phyloP scores from a whole-genome alignment of 2,888 invertebrate species.

The Cryptosula pallasiana region DNA sequence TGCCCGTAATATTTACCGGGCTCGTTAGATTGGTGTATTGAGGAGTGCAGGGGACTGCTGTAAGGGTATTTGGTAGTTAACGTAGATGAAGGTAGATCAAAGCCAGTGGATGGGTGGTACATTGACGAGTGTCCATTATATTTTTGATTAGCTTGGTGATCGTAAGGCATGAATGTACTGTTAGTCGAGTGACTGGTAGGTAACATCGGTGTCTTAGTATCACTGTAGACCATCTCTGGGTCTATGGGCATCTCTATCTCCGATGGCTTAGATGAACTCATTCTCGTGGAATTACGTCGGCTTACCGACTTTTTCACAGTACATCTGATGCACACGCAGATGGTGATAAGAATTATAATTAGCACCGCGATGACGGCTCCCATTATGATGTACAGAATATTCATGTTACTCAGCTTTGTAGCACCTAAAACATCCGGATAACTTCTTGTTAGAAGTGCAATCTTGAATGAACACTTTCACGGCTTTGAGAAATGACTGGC shows the following conservation, averaged over 20 bases:
- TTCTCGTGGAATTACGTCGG: not conserved
- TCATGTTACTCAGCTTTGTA: slow-evolving; percentile 14
- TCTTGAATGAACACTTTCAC: too few species aligned
- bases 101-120: not conserved
- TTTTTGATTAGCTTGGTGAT: not conserved
- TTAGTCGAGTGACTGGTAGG: not conserved
- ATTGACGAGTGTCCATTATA: not conserved
- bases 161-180: slow-evolving; percentile 7
- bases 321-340: slow-evolving; percentile 28
- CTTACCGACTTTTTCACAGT: not conserved
- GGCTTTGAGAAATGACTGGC: too few species aligned
- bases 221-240: not conserved
- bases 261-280: not conserved
- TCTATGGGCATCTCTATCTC: not conserved
- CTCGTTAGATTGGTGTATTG: not conserved
- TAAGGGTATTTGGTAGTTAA: slow-evolving; percentile 10
- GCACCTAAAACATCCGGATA: slow-evolving; percentile 12
- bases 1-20: not conserved
- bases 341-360: slow-evolving; percentile 30
- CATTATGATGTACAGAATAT: slow-evolving; percentile 31
- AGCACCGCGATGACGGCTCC: slow-evolving; percentile 31
- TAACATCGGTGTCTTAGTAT: slow-evolving; percentile 14
- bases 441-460: too few species aligned
- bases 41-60: not conserved
- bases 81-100: slow-evolving; percentile 2